Evolutionary conservation across 1,140 invertebrate species (phyloP).

Genomic region (Drosophila equinoxialis): DNA sequence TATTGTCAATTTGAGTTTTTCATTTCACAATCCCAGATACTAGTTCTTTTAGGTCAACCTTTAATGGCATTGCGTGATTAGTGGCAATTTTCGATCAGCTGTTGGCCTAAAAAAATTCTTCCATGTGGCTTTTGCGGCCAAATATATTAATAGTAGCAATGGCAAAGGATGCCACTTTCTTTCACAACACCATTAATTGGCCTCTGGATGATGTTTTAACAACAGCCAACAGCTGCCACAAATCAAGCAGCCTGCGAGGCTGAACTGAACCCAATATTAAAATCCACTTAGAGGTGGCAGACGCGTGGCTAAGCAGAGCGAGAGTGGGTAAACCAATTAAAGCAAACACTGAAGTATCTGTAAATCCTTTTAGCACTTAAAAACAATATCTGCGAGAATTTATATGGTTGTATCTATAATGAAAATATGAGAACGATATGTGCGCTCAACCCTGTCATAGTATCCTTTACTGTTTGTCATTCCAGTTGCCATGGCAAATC

Average conservation of each 20-base stretch:
- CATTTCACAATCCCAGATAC: neutral
- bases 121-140: constrained; percentile 31
- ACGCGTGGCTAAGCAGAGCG: constrained; percentile 54
- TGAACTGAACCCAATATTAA: constrained; percentile 56
- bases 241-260: constrained; percentile 43
- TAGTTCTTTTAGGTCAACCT: constrained; percentile 11
- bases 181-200: constrained; percentile 55
- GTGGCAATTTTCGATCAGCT: constrained; percentile 29
- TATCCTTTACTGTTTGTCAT: constrained; percentile 57
- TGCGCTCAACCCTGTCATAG: constrained; percentile 29
- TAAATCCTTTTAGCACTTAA: constrained; percentile 70
- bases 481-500: constrained; percentile 62
- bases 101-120: constrained; percentile 3
- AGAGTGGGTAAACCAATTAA: constrained; percentile 57
- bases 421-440: constrained; percentile 46
- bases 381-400: constrained; percentile 16
- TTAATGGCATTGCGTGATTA: constrained; percentile 60
- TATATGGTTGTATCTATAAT: constrained; percentile 7
- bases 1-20: no score
- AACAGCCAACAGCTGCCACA: constrained; percentile 44
- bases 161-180: constrained; percentile 50
- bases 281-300: constrained; percentile 58
- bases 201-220: constrained; percentile 37
- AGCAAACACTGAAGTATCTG: constrained; percentile 60
- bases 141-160: constrained; percentile 26